Evolutionary conservation across 2,113 vertebrate species (phyloP).

Genomic region (Brevimyrus niger): DNA sequence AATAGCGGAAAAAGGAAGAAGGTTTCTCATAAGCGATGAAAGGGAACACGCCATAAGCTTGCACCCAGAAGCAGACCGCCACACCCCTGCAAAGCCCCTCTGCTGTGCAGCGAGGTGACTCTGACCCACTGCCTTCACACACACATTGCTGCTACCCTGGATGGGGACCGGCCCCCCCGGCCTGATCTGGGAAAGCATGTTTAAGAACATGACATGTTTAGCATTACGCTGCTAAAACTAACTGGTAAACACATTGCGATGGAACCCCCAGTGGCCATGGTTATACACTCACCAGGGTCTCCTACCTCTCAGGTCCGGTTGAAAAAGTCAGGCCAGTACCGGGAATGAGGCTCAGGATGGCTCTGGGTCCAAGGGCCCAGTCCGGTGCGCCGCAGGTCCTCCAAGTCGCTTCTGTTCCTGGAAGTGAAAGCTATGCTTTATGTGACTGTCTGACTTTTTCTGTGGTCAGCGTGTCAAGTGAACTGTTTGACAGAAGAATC

Average conservation of each 20-base stretch:
- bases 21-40: not conserved
- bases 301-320: not conserved
- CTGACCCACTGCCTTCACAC: not conserved
- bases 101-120: not conserved
- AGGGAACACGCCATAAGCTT: not conserved
- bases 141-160: not conserved
- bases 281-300: not conserved
- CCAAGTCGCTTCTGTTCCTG: not conserved
- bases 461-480: not conserved
- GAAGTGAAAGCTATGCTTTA: not conserved
- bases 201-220: not conserved
- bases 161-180: not conserved
- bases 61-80: not conserved
- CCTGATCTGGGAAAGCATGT: not conserved
- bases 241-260: no score
- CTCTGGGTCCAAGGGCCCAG: not conserved
- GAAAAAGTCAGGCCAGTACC: not conserved
- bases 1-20: not conserved
- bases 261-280: not conserved
- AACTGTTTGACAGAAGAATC: not conserved
- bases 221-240: not conserved
- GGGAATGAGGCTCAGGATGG: not conserved
- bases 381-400: not conserved
- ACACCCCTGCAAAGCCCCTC: not conserved
- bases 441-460: not conserved